phyloP scores from a whole-genome alignment of 2,888 invertebrate species.

The Eugnorisma glareosa region DNA sequence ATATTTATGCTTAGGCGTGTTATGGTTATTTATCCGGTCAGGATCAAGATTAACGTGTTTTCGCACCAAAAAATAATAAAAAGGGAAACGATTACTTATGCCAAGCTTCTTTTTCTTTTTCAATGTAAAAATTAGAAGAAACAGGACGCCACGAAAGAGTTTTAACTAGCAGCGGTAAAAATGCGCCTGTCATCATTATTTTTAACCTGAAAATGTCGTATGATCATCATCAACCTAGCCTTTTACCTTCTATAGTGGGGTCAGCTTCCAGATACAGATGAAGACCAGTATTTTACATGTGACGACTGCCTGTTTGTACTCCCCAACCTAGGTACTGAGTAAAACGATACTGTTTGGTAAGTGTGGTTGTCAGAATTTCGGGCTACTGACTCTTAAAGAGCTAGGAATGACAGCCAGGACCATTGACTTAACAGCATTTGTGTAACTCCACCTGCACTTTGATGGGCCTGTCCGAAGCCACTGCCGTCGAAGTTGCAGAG shows the following conservation, averaged over 20 bases:
- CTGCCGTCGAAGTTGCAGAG: too few relatives aligned
- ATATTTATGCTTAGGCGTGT: constrained; percentile 43
- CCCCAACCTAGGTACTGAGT: neutral
- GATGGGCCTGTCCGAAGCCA: too few relatives aligned
- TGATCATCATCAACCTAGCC: neutral
- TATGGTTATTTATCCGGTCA: constrained; percentile 44
- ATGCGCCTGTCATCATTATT: neutral
- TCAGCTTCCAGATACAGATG: neutral
- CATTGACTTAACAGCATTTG: too few relatives aligned
- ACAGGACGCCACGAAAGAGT: neutral
- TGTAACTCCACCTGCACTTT: too few relatives aligned
- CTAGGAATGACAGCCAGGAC: too few relatives aligned
- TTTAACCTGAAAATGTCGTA: neutral
- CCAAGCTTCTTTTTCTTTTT: neutral
- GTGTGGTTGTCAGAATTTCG: neutral
- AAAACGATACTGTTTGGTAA: neutral
- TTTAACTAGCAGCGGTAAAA: neutral
- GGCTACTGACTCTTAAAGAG: too few relatives aligned
- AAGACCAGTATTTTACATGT: neutral
- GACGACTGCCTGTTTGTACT: neutral
- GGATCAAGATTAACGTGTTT: constrained; percentile 45
- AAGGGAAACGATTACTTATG: neutral
- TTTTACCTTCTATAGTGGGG: neutral
- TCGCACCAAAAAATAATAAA: neutral
- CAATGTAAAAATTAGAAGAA: neutral